Base-by-base conservation (phyloP, 2,888 invertebrate genomes). In the Tetranychus truncatus region DNA sequence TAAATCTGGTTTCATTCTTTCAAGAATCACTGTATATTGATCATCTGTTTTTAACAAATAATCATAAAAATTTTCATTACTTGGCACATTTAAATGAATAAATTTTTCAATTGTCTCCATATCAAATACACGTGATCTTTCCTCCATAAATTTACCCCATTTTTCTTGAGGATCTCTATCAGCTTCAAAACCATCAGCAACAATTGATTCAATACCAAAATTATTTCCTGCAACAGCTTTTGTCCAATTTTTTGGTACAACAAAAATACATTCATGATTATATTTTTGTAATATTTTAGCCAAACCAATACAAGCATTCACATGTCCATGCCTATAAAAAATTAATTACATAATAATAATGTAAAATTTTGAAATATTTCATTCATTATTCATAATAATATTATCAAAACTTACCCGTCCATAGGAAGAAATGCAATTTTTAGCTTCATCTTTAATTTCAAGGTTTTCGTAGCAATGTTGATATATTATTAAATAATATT, bases 191-290 rank as follows among this genome's bases (percentile, higher is more conserved):
- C 21, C 21, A 69, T 69, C 69, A 21, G 21, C 21, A 11, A 20
- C 20, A 55, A 55, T 55, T 21, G 69, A 18, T 69, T 69, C 69
- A 8, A 24, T 69, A 24, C 34, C 21, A 21, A 69, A 69, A 24
- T 24, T 21, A 69, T 69, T 20, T 21, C 34, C 34, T 5, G 20
- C 69, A 21, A 69, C 69, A 24, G 34, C 20, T 24, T 20, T 24
- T 20, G 69, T 24, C 69, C 69, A 69, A 69, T 20, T 69, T 69
- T 69, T 69, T 7, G 34, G 21, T 11, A 69, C 69, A 20, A 24
- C 11, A 21, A 69, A 69, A 24, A 69, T 69, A 21, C 69, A 69
- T 69, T 69, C 69, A 69, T 69, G n/a, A 11, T 69, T 11, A 21
- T 69, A 24, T 20, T 21, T 4, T 24, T 69, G 18, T 11, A 69